Percentiles rank a stretch among this genome's conserved stretches.
Evolutionary conservation across 1,140 invertebrate species (phyloP).

Genomic region (Atta cephalotes): DNA sequence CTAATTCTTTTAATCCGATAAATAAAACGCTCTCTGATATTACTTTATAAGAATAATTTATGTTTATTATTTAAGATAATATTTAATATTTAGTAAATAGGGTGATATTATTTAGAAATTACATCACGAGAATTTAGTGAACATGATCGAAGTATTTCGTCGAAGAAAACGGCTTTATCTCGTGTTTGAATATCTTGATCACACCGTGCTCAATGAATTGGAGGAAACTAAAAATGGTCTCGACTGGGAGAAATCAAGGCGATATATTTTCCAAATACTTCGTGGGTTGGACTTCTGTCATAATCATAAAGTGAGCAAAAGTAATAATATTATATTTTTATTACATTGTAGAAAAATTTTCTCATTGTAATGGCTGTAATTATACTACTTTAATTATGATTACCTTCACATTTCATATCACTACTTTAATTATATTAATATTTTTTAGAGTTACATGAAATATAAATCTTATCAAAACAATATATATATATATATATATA

Average conservation of each 20-base stretch:
- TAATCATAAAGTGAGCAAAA: conserved; percentile 91
- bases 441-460: neutral
- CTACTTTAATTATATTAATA: neutral
- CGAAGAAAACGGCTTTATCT: conserved; percentile 93
- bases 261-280: conserved; percentile 93
- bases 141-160: conserved; percentile 95
- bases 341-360: neutral
- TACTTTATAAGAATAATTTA: neutral
- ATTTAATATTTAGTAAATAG: neutral
- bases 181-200: conserved; percentile 96
- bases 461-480: neutral
- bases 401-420: neutral
- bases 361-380: neutral
- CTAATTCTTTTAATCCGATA: neutral
- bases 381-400: neutral
- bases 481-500: too few species aligned
- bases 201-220: conserved; percentile 94
- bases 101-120: conserved; percentile 89
- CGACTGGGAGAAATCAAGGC: conserved; percentile 90
- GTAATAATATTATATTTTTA: neutral
- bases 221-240: conserved; percentile 90
- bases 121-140: conserved; percentile 95
- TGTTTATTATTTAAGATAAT: neutral
- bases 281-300: conserved; percentile 95
- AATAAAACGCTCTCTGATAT: neutral